Evolutionary conservation across 2,797 vertebrate species (phyloP).

Genomic region (Chaetodon trifasciatus): DNA sequence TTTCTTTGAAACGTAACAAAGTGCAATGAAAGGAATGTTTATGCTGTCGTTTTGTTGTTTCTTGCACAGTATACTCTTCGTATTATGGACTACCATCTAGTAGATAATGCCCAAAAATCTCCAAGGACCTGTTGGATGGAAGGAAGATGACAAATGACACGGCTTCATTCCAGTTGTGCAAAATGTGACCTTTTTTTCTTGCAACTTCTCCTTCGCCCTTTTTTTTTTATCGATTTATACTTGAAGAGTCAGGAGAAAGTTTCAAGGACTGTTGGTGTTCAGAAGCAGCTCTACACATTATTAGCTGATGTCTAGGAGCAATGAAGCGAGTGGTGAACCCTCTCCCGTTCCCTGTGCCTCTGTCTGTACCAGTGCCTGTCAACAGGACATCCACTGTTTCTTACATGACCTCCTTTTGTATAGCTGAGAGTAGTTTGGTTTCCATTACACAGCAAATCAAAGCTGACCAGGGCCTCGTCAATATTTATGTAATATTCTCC

Average conservation of each 20-base stretch:
- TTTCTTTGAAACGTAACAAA: conserved; percentile 41
- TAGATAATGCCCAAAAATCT: conserved; percentile 29
- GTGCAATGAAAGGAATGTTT: conserved; percentile 72
- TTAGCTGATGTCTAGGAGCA: background rate
- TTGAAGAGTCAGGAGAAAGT: conserved; percentile 58
- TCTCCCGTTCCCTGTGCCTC: conserved; percentile 50
- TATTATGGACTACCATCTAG: conserved; percentile 17
- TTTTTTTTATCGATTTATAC: conserved; percentile 37
- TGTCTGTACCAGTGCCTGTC: conserved; percentile 62
- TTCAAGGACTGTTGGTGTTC: conserved; percentile 17
- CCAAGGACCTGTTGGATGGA: background rate
- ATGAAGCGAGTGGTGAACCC: background rate
- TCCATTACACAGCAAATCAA: conserved; percentile 31
- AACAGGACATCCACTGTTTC: conserved; percentile 54
- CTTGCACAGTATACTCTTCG: background rate
- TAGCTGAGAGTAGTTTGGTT: conserved; percentile 23
- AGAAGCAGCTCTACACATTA: conserved; percentile 9
- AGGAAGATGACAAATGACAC: conserved; percentile 33
- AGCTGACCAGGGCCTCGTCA: conserved; percentile 39
- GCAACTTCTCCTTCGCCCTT: conserved; percentile 20
- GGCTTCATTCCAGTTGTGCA: conserved; percentile 48
- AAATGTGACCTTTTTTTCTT: conserved; percentile 37
- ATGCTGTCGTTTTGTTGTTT: conserved; percentile 32
- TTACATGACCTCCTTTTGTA: conserved; percentile 44
- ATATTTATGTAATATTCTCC: conserved; percentile 45